Conservation (phyloP, 2,888 invertebrate genomes). For the Eledone cirrhosa region DNA sequence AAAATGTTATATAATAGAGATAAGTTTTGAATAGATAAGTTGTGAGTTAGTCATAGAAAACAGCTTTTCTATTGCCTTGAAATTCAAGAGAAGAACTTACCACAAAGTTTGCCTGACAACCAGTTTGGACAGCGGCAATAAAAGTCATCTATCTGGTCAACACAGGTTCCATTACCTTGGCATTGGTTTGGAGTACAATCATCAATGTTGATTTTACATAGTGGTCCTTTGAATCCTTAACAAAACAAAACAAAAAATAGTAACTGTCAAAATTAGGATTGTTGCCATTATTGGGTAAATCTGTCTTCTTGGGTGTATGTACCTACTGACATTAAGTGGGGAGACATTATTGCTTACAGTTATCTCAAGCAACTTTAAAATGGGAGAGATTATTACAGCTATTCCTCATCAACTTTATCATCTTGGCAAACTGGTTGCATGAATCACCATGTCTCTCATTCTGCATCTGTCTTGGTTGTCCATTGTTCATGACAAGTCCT, state of each 20-base stretch:
- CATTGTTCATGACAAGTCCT: too few species aligned
- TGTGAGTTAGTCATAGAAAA: too few species aligned
- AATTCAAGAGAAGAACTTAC: constrained; percentile 32
- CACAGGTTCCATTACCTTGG: constrained; percentile 36
- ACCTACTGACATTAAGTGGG: neutral
- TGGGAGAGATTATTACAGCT: too few species aligned
- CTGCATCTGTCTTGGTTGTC: too few species aligned
- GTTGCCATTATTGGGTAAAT: neutral
- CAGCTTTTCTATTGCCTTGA: too few species aligned
- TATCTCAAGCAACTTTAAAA: too few species aligned
- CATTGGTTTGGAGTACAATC: constrained; percentile 38
- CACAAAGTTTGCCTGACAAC: constrained; percentile 37
- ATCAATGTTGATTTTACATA: constrained; percentile 34
- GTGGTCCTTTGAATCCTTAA: constrained; percentile 34
- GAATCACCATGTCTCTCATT: too few species aligned
- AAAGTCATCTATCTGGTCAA: constrained; percentile 40
- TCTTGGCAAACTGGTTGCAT: too few species aligned
- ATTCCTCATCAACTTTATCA: too few species aligned
- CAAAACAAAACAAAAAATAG: neutral
- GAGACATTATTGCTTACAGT: neutral
- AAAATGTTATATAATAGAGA: too few species aligned
- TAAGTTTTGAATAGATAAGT: too few species aligned
- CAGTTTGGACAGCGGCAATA: constrained; percentile 40
- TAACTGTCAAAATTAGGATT: neutral
- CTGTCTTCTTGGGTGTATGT: neutral